These are phyloP conservation scores for Cotesia glomerata DNA, from an alignment of 1,140 invertebrate genomes.

Conservation along the genomic window DNA sequence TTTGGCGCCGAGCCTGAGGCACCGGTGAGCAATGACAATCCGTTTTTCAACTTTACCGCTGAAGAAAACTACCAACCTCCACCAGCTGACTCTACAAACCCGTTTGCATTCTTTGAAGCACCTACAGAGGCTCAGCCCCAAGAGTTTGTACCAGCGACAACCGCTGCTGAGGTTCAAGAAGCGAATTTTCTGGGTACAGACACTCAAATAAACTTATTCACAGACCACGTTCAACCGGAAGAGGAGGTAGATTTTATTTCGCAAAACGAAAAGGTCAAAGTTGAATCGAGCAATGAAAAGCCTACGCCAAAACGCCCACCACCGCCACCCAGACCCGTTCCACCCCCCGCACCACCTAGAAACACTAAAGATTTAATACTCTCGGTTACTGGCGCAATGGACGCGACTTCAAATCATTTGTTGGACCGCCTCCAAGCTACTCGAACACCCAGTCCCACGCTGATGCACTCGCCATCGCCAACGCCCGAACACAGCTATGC, in stretches of 20 bases:
- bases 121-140: slow-evolving; percentile 19
- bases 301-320: slow-evolving; percentile 53
- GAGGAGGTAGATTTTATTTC: background rate
- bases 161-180: slow-evolving; percentile 5
- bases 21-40: slow-evolving; percentile 57
- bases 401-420: slow-evolving; percentile 83
- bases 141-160: slow-evolving; percentile 24
- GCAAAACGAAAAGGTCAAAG: slow-evolving; percentile 38
- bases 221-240: background rate
- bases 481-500: slow-evolving; percentile 77
- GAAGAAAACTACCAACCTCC: slow-evolving; percentile 52
- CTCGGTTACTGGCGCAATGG: slow-evolving; percentile 86
- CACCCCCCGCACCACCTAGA: slow-evolving; percentile 68
- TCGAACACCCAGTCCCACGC: slow-evolving; percentile 80
- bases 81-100: slow-evolving; percentile 63
- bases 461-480: slow-evolving; percentile 83
- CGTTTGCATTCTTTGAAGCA: slow-evolving; percentile 64
- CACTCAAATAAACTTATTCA: slow-evolving; percentile 16
- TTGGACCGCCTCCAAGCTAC: slow-evolving; percentile 82
- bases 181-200: slow-evolving; percentile 20
- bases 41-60: slow-evolving; percentile 69
- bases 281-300: slow-evolving; percentile 37
- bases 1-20: slow-evolving; percentile 43
- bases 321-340: slow-evolving; percentile 54
- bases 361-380: slow-evolving; percentile 85